phyloP scores from a whole-genome alignment of 2,888 invertebrate species.

The Ariolimax columbianus region DNA sequence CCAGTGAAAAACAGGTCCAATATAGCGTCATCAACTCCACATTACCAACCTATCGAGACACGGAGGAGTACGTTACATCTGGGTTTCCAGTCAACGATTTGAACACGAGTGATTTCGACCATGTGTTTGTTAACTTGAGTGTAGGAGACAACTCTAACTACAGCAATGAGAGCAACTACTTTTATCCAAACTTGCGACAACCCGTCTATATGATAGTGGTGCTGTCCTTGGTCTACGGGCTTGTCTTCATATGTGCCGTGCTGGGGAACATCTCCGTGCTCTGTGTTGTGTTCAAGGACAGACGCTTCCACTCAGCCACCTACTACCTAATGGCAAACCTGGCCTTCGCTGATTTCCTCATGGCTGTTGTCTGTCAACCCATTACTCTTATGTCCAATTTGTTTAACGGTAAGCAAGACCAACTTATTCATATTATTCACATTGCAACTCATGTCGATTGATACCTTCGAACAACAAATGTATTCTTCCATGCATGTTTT shows the following conservation, averaged over 20 bases:
- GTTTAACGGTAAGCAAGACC: slow-evolving; percentile 62
- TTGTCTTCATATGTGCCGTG: slow-evolving; percentile 73
- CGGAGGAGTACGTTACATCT: neutral
- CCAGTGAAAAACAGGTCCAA: neutral
- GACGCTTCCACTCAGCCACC: slow-evolving; percentile 76
- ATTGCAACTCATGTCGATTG: too few relatives aligned
- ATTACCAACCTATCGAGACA: neutral
- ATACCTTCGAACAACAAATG: too few relatives aligned
- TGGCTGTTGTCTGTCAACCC: slow-evolving; percentile 63
- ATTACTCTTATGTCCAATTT: slow-evolving; percentile 63
- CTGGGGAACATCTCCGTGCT: slow-evolving; percentile 75
- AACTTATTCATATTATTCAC: too few relatives aligned
- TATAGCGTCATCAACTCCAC: neutral
- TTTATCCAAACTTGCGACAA: slow-evolving; percentile 58
- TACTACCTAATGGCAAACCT: slow-evolving; percentile 68
- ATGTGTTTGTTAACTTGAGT: neutral
- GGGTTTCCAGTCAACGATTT: neutral
- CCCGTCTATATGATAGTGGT: slow-evolving; percentile 62
- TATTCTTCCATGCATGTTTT: too few relatives aligned
- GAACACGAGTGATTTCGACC: neutral
- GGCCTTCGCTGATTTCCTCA: slow-evolving; percentile 66
- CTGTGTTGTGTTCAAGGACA: slow-evolving; percentile 71
- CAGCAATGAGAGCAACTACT: neutral
- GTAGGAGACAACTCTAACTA: neutral
- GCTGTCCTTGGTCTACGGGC: slow-evolving; percentile 70